Base-by-base conservation (phyloP, 2,888 invertebrate species). In the Hipparchia semele region DNA sequence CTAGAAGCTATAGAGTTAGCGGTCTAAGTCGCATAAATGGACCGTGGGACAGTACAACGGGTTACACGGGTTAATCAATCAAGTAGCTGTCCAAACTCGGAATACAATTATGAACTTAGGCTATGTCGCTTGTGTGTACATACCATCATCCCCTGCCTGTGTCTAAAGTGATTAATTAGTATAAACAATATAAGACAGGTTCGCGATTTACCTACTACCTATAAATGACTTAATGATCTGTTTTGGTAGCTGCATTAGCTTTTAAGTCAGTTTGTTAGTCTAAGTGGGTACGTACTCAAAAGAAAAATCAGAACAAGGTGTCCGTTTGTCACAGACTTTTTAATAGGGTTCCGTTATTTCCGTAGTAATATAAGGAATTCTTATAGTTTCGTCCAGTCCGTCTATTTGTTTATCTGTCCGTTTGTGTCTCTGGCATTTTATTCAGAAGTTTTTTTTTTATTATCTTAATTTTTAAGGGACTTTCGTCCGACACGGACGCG, bases 81-180 rank as follows among this genome's bases (percentile, higher is more conserved):
- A 93, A 85, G 85, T 75, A 82, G 82, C 83, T 86, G 92, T 91
- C 91, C 88, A 88, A 90, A 91, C 90, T 89, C 86, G 83, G 89
- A 92, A 92, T 92, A 92, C 92, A 92, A 92, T 93, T 92, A 92
- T 92, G 91, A 93, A 93, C 91, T 92, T 88, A 87, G 89, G 85
- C 85, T 85, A 81, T 92, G 92, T 92, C 92, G 89, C 87, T 84
- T 80, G 82, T 86, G 79, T 82, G 84, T 84, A 84, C 81, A 78
- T 79, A 77, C 79, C 83, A 85, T 86, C 89, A 84, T 87, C 86
- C 85, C 83, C 80, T 83, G 83, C 84, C 73, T 74, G 67, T 67
- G 82, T 82, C 81, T 82, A 76, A 79, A 81, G 85, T 92, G 91
- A 92, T 92, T 90, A 91, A 92, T 93, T 90, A 88, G 84, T 81